Base-by-base conservation (phyloP, 2,797 vertebrate species). In the Gymnoscopelus braueri region DNA sequence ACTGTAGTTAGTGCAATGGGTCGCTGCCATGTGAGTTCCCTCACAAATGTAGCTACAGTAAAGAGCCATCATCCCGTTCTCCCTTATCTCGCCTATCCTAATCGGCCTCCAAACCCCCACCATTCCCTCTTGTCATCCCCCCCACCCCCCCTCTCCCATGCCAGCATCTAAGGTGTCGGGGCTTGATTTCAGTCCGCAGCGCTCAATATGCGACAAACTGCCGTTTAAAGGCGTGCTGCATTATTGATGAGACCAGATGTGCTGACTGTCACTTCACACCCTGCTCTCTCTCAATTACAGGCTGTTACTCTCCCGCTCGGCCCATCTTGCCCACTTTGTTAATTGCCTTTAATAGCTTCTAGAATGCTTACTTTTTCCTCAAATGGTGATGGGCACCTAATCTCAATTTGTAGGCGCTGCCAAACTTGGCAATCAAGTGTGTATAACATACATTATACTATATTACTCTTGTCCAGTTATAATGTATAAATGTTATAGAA, bases 181-280 rank as follows among this genome's bases (percentile, higher is more conserved):
- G 87, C 81, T 94, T 84, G 85, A 92, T 94, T 93, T 92, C 92
- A 93, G 83, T 78, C 78, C 67, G 85, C 84, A 89, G 86, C 83
- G 80, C 87, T 93, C 90, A 87, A 92, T 92, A 90, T 80, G 87
- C 60, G 83, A 93, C 92, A 94, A 94, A 93, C 91, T 92, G 92
- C 92, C 90, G 88, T 94, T 94, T 94, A 93, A 93, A 93, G 88
- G 82, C 60, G 13, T 32, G 8, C 59, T 94, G 89, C 91, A 94
- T 94, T 92, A 94, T 94, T 93, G 83, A 94, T 93, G 89, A 90
- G 88, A 90, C 80, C 94, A 94, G 92, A 94, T 94, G 93, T 93
- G 92, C 93, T 93, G 91, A 94, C 91, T 92, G 92, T 92, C 87
- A 92, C 93, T 93, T 93, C 91, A 93, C 90, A 93, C 91, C 89